phyloP scores from a whole-genome alignment of 1,140 invertebrate genomes.

The Drosophila quadrilineata region DNA sequence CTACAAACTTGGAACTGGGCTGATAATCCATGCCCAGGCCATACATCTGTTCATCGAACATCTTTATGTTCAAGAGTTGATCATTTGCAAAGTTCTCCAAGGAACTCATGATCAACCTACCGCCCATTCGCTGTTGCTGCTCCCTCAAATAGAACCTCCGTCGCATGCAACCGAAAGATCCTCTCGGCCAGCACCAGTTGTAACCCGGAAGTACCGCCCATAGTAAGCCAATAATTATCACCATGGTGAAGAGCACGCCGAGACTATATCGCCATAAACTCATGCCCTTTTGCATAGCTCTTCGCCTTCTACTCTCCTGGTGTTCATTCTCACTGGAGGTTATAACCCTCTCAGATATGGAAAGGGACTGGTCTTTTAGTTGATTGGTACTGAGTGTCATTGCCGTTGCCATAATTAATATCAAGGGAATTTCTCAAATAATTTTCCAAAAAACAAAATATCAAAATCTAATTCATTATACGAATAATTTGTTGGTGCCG shows the following conservation, averaged over 20 bases:
- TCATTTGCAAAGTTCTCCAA: constrained; percentile 46
- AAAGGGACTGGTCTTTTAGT: too few relatives aligned
- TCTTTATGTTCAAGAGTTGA: constrained; percentile 28
- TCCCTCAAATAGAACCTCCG: constrained; percentile 14
- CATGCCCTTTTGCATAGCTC: too few relatives aligned
- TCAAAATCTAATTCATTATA: too few relatives aligned
- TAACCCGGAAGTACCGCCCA: constrained; percentile 24
- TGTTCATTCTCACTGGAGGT: too few relatives aligned
- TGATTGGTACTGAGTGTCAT: too few relatives aligned
- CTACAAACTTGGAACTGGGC: constrained; percentile 80
- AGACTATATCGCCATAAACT: too few relatives aligned
- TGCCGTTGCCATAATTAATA: too few relatives aligned
- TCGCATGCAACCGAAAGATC: constrained; percentile 15
- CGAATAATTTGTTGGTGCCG: too few relatives aligned
- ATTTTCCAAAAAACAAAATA: too few relatives aligned
- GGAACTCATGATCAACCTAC: constrained; percentile 10
- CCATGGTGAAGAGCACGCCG: constrained; percentile 16
- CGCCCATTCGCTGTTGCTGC: constrained; percentile 30
- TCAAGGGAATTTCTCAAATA: too few relatives aligned
- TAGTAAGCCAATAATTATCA: constrained; percentile 33
- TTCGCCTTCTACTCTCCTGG: too few relatives aligned
- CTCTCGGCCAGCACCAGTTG: neutral
- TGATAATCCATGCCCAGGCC: constrained; percentile 42
- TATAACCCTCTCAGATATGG: too few relatives aligned
- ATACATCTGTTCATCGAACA: constrained; percentile 28